Base-by-base conservation (phyloP, 2,797 vertebrate species). In the Phrynocephalus forsythii region DNA sequence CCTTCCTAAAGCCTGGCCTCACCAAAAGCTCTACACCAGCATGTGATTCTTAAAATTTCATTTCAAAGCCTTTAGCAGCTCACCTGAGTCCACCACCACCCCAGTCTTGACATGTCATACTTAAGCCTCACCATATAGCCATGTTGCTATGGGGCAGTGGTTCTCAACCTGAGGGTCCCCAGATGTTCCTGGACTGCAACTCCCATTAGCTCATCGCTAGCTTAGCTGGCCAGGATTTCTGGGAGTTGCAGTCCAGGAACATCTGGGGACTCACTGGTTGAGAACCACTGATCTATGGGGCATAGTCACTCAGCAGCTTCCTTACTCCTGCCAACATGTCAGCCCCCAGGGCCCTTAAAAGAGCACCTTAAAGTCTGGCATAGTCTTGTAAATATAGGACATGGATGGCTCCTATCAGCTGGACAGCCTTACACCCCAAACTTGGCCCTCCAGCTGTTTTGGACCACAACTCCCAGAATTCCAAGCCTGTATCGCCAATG, bases 341-440 rank as follows among this genome's bases (percentile, higher is more conserved):
- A 84, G 9, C 77, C 76, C 38, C 4, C 56, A n/a, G 26, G 50
- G 68, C 50, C 56, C 83, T 85, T 63, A 67, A 22, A 72, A 88
- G 82, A 38, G n/a, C n/a, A 79, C 52, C 44, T 5, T 28, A 22
- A 50, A 73, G 20, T 16, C 52, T 76, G 73, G 68, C 48, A 84
- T 48, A 79, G 38, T 33, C 68, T 79, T 9, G 30, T 69, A 56
- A 24, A 24, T 15, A 50, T 3, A 30, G 75, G 26, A 11, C 5
- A 48, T 16, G 16, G 7, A 16, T 9, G 28, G 22, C 18, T 9
- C 56, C n/a, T 48, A 28, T 1, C 68, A 52, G 2, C 56, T 75
- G 22, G 16, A 69, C 78, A 10, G 2, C 15, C 52, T 6, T 38
- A 10, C 69, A 28, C 22, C 38, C 6, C 18, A 20, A 28, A 44